These are phyloP conservation scores for Perccottus glenii DNA, from an alignment of 2,113 vertebrate species.

Conservation along the genomic window DNA sequence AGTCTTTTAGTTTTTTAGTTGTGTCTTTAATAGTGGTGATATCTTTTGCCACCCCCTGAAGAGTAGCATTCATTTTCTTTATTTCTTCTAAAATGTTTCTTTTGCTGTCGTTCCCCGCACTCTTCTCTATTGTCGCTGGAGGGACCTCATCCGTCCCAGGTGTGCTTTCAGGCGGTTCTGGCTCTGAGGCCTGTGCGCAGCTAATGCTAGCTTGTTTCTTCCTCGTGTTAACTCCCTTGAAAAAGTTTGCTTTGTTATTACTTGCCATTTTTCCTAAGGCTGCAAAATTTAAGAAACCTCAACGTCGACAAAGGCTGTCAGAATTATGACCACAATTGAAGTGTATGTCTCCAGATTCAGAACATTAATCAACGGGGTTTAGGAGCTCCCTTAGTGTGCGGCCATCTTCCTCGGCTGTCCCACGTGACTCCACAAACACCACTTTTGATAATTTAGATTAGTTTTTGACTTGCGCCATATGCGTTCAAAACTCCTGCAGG, in stretches of 20 bases:
- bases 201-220: neutral
- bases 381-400: neutral
- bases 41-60: neutral
- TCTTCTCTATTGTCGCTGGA: too few relatives aligned
- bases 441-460: too few relatives aligned
- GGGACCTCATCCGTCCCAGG: neutral
- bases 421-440: conserved; percentile 8
- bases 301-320: neutral
- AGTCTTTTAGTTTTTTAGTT: neutral
- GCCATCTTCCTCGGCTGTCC: neutral
- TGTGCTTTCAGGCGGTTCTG: neutral
- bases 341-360: neutral
- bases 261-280: neutral
- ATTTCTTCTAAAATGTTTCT: neutral
- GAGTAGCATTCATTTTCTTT: neutral
- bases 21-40: neutral
- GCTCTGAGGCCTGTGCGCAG: too few relatives aligned
- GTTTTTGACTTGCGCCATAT: too few relatives aligned
- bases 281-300: too few relatives aligned
- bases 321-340: neutral
- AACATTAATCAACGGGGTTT: neutral
- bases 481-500: too few relatives aligned
- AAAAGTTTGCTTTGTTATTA: neutral
- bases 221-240: neutral
- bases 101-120: too few relatives aligned